Percentiles rank a stretch among this genome's conserved stretches.
These are phyloP conservation scores for Apodemia zela DNA, from an alignment of 2,888 invertebrate genomes.

Conservation along the genomic window DNA sequence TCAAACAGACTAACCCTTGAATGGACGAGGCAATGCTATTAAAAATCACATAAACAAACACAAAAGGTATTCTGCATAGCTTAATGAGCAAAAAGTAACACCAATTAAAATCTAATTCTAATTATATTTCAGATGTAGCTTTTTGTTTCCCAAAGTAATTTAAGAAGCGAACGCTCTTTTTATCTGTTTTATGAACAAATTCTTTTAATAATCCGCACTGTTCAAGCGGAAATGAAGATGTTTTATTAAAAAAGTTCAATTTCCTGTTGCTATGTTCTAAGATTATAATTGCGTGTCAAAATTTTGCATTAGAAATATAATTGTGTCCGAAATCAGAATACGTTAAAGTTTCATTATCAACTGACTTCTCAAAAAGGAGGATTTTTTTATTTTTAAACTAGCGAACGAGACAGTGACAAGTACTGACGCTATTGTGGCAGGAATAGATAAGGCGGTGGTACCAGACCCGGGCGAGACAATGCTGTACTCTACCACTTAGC, in stretches of 20 bases:
- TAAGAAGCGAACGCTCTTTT: background rate
- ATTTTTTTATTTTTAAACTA: too few species aligned
- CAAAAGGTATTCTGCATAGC: background rate
- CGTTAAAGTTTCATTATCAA: background rate
- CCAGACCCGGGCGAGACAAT: too few species aligned
- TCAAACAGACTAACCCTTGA: too few species aligned
- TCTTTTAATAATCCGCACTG: constrained; percentile 6
- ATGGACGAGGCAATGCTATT: background rate
- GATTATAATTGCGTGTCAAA: constrained; percentile 2
- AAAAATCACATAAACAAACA: background rate
- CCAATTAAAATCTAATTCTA: background rate
- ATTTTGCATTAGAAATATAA: background rate
- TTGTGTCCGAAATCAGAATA: background rate
- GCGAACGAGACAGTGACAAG: too few species aligned
- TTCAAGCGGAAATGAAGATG: constrained; percentile 11
- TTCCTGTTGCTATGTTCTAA: background rate
- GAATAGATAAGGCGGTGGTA: too few species aligned
- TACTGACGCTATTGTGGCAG: too few species aligned
- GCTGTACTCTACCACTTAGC: too few species aligned
- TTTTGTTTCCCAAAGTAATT: constrained; percentile 1
- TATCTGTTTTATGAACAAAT: constrained; percentile 8
- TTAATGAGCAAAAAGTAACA: constrained; percentile 5
- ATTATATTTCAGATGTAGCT: constrained; percentile 1
- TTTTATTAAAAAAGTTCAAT: constrained; percentile 16
- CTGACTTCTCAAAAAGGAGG: background rate